Percentiles rank a stretch among this genome's conserved stretches.
Evolutionary conservation across 2,888 invertebrate species (phyloP).

Genomic region (Epicampocera succincta): DNA sequence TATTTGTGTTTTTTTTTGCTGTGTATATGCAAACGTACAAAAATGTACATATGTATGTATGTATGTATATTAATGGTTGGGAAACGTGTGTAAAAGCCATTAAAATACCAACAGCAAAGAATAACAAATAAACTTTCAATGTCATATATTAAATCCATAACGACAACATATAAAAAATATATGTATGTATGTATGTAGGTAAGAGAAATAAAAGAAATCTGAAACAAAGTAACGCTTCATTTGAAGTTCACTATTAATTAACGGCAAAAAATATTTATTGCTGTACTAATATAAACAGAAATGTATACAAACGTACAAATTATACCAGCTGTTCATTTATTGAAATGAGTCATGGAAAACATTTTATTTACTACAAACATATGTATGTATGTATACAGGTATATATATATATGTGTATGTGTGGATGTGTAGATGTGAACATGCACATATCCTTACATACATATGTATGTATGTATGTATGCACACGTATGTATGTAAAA

Average conservation of each 20-base stretch:
- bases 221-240: not conserved
- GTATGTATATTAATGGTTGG: conserved; percentile 1
- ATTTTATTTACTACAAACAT: too few species aligned
- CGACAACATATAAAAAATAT: conserved; percentile 11
- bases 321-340: too few species aligned
- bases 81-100: conserved; percentile 34
- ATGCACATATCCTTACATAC: too few species aligned
- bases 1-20: not conserved
- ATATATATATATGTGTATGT: too few species aligned
- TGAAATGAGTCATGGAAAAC: too few species aligned
- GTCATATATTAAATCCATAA: conserved; percentile 26
- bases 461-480: too few species aligned
- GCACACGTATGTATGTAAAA: too few species aligned
- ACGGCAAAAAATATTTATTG: conserved; percentile 20
- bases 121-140: conserved; percentile 25
- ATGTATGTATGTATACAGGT: too few species aligned
- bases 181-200: too few species aligned
- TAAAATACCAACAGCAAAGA: conserved; percentile 48
- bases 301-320: too few species aligned
- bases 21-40: conserved; percentile 9
- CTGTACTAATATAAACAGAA: not conserved
- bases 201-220: not conserved
- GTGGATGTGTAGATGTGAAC: too few species aligned
- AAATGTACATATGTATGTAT: too few species aligned
- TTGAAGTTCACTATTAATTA: conserved; percentile 57